Conservation (phyloP, 2,113 vertebrate species). For the Capra hircus region DNA sequence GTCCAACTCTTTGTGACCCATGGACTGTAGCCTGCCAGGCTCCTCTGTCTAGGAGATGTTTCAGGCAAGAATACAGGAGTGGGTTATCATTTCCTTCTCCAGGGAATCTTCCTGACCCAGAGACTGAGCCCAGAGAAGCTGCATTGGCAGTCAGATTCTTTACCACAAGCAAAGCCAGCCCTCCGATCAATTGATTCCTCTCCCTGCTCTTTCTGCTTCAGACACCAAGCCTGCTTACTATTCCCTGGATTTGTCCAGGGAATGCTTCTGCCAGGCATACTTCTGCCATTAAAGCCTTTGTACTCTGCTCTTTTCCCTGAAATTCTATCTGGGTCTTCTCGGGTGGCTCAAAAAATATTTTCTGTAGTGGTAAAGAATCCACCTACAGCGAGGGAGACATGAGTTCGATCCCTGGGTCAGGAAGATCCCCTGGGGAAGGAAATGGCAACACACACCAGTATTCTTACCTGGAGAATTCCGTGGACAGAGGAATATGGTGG, state of each 20-base stretch:
- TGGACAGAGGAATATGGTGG: neutral
- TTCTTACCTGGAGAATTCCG: neutral
- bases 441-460: neutral
- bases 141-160: neutral
- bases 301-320: neutral
- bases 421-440: neutral
- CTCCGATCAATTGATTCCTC: neutral
- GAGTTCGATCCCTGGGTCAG: neutral
- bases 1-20: neutral
- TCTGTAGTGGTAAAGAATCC: neutral
- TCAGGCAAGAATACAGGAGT: neutral
- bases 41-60: neutral
- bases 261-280: neutral
- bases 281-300: neutral
- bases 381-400: fast-evolving
- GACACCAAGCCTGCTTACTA: neutral
- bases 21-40: neutral
- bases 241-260: neutral
- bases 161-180: neutral
- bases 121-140: neutral
- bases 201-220: neutral
- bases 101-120: neutral
- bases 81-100: neutral
- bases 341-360: neutral
- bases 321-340: neutral